These are phyloP conservation scores for Acipenser ruthenus DNA, from an alignment of 2,797 vertebrate species.

Conservation along the genomic window DNA sequence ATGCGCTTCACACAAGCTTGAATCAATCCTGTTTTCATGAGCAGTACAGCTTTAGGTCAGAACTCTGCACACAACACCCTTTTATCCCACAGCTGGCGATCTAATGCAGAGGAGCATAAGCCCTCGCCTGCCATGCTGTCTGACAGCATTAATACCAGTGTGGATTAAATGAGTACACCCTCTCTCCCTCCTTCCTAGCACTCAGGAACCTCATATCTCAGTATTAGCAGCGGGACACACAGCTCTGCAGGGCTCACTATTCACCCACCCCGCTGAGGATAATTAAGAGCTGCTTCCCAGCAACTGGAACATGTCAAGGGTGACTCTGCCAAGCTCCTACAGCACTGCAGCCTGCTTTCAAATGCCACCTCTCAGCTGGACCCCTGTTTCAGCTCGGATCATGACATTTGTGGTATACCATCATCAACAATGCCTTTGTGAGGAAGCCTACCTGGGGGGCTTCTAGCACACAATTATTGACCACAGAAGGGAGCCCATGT, in stretches of 20 bases:
- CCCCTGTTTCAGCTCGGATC: background rate
- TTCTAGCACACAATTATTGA: background rate
- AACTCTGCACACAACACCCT: too few relatives aligned
- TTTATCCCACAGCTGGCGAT: too few relatives aligned
- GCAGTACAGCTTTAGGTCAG: too few relatives aligned
- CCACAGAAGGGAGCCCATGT: background rate
- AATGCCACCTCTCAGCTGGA: slow-evolving; percentile 1
- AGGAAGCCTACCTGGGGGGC: background rate
- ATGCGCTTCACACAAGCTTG: too few relatives aligned
- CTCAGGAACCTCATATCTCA: too few relatives aligned
- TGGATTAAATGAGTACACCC: too few relatives aligned
- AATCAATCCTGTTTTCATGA: too few relatives aligned
- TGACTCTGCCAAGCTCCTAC: background rate
- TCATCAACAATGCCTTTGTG: background rate
- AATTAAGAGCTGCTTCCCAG: background rate
- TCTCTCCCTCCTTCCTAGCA: too few relatives aligned
- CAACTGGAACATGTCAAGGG: background rate
- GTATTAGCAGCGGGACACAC: background rate
- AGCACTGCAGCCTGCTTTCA: background rate
- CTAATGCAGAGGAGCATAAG: too few relatives aligned
- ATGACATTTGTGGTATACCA: background rate
- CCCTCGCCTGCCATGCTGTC: too few relatives aligned
- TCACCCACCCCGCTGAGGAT: slow-evolving; percentile 1
- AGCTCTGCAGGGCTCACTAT: background rate
- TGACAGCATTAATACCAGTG: too few relatives aligned